Evolutionary conservation across 2,888 invertebrate genomes (phyloP).

Genomic region (Diloba caeruleocephala): DNA sequence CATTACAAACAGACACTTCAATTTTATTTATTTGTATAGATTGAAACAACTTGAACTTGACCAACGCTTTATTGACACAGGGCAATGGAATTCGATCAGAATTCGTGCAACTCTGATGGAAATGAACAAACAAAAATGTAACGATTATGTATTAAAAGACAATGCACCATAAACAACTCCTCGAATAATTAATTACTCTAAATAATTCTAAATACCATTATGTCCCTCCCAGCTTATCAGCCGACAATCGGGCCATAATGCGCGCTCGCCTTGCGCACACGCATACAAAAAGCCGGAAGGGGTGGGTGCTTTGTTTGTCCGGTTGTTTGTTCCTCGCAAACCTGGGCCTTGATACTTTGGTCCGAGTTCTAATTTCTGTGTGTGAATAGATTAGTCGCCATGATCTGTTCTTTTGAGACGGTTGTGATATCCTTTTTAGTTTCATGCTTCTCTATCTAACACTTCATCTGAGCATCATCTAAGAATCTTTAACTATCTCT

Average conservation of each 20-base stretch:
- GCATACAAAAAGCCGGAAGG: conserved; percentile 52
- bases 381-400: conserved; percentile 42
- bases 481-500: too few species aligned
- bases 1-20: too few species aligned
- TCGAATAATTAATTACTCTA: conserved; percentile 36
- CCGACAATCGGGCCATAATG: conserved; percentile 44
- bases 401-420: conserved; percentile 21
- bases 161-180: not conserved
- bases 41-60: too few species aligned
- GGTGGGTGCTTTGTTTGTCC: conserved; percentile 58
- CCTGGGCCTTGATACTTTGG: conserved; percentile 27
- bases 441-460: conserved; percentile 8
- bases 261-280: conserved; percentile 26
- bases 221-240: conserved; percentile 35
- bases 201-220: conserved; percentile 17
- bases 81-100: too few species aligned
- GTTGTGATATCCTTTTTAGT: conserved; percentile 1
- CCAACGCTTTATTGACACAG: too few species aligned
- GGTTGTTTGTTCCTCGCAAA: conserved; percentile 56
- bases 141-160: too few species aligned
- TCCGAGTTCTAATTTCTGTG: conserved; percentile 45
- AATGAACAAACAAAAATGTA: too few species aligned
- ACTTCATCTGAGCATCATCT: too few species aligned
- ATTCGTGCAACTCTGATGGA: too few species aligned
- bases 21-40: too few species aligned